Evolutionary conservation across 2,888 invertebrate species (phyloP).

Genomic region (Epicampocera succincta): DNA sequence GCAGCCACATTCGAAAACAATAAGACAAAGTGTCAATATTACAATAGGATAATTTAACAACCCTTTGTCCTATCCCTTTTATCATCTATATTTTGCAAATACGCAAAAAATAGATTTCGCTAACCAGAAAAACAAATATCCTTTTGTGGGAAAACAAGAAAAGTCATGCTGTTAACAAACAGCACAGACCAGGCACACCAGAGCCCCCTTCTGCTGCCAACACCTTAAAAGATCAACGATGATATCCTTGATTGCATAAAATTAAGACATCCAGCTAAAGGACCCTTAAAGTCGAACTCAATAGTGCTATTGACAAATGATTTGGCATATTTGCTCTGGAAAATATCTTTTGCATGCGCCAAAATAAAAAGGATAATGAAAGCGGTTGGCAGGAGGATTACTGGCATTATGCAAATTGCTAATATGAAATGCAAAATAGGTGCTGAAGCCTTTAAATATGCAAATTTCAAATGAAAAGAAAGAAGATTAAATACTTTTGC

Average conservation of each 20-base stretch:
- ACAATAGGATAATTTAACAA: background rate
- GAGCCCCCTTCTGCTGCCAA: background rate
- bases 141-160: constrained; percentile 14
- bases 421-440: constrained; percentile 31
- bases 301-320: constrained; percentile 47
- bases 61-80: background rate
- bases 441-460: constrained; percentile 63
- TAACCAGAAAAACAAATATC: constrained; percentile 25
- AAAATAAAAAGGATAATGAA: background rate
- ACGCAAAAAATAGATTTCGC: constrained; percentile 22
- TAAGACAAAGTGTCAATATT: background rate
- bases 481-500: background rate
- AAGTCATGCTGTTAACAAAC: constrained; percentile 54
- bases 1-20: constrained; percentile 30
- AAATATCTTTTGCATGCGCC: constrained; percentile 12
- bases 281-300: background rate
- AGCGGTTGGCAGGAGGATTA: constrained; percentile 44
- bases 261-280: constrained; percentile 31
- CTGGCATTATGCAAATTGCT: constrained; percentile 68
- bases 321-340: constrained; percentile 22
- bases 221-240: constrained; percentile 8
- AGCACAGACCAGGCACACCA: background rate
- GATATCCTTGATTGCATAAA: background rate
- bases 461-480: constrained; percentile 45
- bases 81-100: background rate